Evolutionary conservation across 2,797 vertebrate genomes (phyloP).

Genomic region (Sebastes goodei): DNA sequence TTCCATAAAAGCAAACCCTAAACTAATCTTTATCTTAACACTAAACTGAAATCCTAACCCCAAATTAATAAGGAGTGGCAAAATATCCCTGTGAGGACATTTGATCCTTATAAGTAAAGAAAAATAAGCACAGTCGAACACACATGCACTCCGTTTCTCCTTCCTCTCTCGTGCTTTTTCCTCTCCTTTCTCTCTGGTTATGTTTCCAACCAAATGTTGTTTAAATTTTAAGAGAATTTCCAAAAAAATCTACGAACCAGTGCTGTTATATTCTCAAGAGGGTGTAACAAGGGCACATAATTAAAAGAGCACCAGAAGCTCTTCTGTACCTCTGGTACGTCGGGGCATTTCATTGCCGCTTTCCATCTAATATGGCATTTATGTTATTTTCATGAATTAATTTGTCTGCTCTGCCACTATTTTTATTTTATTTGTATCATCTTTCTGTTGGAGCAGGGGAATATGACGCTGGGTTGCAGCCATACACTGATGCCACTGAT

Average conservation of each 20-base stretch:
- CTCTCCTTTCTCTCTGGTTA: background rate
- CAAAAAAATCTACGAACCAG: conserved; percentile 12
- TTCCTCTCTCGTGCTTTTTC: background rate
- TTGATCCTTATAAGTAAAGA: background rate
- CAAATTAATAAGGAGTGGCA: conserved; percentile 17
- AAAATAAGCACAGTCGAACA: conserved; percentile 8
- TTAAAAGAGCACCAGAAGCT: conserved; percentile 43
- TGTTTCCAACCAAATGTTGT: conserved; percentile 13
- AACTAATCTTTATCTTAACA: conserved; percentile 17
- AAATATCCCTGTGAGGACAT: conserved; percentile 14
- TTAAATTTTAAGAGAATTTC: background rate
- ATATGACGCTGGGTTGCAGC: background rate
- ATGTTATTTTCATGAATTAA: conserved; percentile 42
- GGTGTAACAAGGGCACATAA: conserved; percentile 32
- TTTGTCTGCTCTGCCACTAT: conserved; percentile 7
- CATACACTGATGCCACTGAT: background rate
- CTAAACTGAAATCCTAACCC: conserved; percentile 11
- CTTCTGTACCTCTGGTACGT: conserved; percentile 7
- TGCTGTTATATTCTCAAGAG: conserved; percentile 36
- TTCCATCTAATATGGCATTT: conserved; percentile 32
- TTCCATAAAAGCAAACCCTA: conserved; percentile 6
- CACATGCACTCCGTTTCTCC: background rate
- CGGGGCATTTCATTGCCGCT: conserved; percentile 10
- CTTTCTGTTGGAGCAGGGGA: background rate
- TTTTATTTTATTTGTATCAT: background rate